These are phyloP conservation scores for Busseola fusca DNA, from an alignment of 2,888 invertebrate species.

Conservation along the genomic window DNA sequence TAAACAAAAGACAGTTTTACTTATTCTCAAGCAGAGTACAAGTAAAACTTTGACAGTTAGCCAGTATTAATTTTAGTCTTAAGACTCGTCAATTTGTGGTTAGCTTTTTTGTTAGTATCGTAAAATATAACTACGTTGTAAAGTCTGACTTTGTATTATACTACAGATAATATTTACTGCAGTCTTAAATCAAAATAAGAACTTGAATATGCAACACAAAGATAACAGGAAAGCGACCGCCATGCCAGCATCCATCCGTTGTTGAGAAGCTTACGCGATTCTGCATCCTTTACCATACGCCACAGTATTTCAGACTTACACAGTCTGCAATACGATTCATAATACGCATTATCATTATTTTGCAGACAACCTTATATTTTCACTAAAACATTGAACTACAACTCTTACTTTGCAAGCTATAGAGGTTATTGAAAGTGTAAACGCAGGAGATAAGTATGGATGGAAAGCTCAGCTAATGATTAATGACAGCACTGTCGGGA, in stretches of 20 bases:
- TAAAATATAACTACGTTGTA: conserved; percentile 1
- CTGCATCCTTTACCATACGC: conserved; percentile 49
- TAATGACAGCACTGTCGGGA: conserved; percentile 71
- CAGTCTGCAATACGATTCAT: conserved; percentile 56
- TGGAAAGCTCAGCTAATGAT: conserved; percentile 72
- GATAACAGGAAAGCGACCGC: conserved; percentile 77
- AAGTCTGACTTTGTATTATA: conserved; percentile 6
- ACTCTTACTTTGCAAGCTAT: conserved; percentile 50
- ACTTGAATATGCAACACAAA: conserved; percentile 67
- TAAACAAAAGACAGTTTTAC: conserved; percentile 8
- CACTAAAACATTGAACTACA: conserved; percentile 57
- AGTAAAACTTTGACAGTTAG: not conserved
- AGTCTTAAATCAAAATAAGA: conserved; percentile 39
- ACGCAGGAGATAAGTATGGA: conserved; percentile 51
- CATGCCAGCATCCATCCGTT: conserved; percentile 73
- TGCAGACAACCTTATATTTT: conserved; percentile 44
- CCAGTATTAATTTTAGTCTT: conserved; percentile 10
- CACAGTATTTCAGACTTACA: conserved; percentile 61
- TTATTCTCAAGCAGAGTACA: no score
- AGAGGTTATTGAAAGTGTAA: conserved; percentile 45
- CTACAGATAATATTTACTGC: conserved; percentile 19
- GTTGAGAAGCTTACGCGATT: conserved; percentile 60
- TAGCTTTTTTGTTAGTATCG: not conserved
- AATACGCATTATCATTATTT: conserved; percentile 42
- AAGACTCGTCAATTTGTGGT: not conserved